Evolutionary conservation across 1,140 invertebrate species (phyloP).

Genomic region (Zaprionus tsacasi): DNA sequence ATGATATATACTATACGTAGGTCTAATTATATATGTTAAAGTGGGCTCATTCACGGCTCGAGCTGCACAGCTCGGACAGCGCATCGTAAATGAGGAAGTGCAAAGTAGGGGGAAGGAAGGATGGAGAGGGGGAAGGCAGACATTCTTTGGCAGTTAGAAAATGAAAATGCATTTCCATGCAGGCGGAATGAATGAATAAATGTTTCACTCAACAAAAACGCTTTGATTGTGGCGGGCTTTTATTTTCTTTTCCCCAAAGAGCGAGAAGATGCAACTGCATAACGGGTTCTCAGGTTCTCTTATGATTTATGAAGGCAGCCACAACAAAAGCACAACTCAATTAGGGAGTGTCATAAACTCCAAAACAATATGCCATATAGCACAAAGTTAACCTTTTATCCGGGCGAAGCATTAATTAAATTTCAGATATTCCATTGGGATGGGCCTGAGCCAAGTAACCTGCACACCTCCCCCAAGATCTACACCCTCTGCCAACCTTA

Average conservation of each 20-base stretch:
- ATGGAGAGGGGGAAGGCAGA: neutral
- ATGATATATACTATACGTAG: constrained; percentile 31
- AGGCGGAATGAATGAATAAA: constrained; percentile 40
- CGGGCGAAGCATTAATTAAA: constrained; percentile 46
- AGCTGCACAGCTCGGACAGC: constrained; percentile 21
- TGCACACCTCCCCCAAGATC: constrained; percentile 1
- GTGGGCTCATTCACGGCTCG: constrained; percentile 49
- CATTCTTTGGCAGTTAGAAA: constrained; percentile 34
- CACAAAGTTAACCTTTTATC: constrained; percentile 47
- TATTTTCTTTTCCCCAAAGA: neutral
- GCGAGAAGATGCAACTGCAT: constrained; percentile 1
- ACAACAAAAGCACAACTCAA: constrained; percentile 44
- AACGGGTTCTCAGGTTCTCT: constrained; percentile 44
- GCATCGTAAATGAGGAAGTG: constrained; percentile 62
- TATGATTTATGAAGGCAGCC: constrained; percentile 63
- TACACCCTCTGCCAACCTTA: neutral
- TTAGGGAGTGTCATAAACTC: constrained; percentile 54
- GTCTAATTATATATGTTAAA: constrained; percentile 62
- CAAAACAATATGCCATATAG: constrained; percentile 16
- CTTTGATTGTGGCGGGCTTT: constrained; percentile 44
- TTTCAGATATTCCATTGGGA: constrained; percentile 31
- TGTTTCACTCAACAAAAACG: constrained; percentile 60
- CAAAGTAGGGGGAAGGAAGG: neutral
- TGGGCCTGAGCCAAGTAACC: constrained; percentile 3
- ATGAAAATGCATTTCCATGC: constrained; percentile 61